phyloP scores from a whole-genome alignment of 2,113 vertebrate genomes.

The Acanthisitta chloris region DNA sequence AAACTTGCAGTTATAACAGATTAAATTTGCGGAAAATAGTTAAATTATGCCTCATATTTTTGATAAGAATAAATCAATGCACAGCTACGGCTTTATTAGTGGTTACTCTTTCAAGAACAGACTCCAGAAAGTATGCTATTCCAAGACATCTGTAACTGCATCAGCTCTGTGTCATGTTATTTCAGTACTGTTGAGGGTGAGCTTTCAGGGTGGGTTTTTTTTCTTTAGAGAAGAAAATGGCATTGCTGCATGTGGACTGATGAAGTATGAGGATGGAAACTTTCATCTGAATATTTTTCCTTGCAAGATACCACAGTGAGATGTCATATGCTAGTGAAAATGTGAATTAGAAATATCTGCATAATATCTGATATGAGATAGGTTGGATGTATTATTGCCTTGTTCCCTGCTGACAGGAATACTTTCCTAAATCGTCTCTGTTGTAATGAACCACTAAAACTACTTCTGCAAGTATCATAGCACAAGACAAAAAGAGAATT shows the following conservation, averaged over 20 bases:
- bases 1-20: neutral
- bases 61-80: neutral
- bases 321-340: neutral
- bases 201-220: neutral
- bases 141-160: neutral
- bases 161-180: neutral
- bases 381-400: neutral
- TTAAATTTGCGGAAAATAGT: neutral
- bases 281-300: neutral
- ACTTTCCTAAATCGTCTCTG: neutral
- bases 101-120: neutral
- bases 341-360: neutral
- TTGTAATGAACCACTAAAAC: neutral
- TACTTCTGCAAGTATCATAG: neutral
- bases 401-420: neutral
- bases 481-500: neutral
- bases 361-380: neutral
- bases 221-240: neutral
- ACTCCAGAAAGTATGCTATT: neutral
- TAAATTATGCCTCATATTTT: neutral
- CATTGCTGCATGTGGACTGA: fast-evolving
- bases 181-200: neutral
- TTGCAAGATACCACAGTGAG: neutral
- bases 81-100: neutral
- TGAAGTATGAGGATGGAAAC: neutral